Evolutionary conservation across 1,140 invertebrate species (phyloP).

Genomic region (Aphaenogaster ashmeadi): DNA sequence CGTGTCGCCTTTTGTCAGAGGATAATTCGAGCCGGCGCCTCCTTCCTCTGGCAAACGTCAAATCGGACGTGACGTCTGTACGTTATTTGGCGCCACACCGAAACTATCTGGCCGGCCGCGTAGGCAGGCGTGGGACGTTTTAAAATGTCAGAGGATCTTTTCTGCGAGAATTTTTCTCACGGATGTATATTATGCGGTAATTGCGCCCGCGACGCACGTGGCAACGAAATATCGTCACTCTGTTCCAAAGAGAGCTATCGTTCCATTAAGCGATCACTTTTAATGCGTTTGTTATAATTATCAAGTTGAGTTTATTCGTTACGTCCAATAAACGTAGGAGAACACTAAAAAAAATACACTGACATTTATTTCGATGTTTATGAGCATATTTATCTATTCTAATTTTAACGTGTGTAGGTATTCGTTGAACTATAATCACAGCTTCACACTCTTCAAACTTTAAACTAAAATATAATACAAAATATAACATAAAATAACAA

Average conservation of each 20-base stretch:
- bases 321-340: neutral
- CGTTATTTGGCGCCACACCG: slow-evolving; percentile 15
- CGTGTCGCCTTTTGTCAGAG: slow-evolving; percentile 32
- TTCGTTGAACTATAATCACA: neutral
- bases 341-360: neutral
- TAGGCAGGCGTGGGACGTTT: slow-evolving; percentile 30
- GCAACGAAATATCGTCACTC: neutral
- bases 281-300: neutral
- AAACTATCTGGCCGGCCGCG: neutral
- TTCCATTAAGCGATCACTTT: neutral
- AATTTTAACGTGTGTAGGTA: neutral
- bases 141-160: slow-evolving; percentile 22
- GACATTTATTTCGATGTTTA: neutral
- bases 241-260: neutral
- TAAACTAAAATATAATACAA: neutral
- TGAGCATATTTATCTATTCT: neutral
- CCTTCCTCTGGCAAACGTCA: neutral
- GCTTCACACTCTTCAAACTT: neutral
- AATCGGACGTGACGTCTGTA: slow-evolving; percentile 44
- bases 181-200: neutral
- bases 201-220: neutral
- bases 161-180: neutral
- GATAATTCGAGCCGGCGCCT: slow-evolving; percentile 32
- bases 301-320: neutral
- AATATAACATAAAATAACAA: neutral